Evolutionary conservation across 1,140 invertebrate genomes (phyloP).

Genomic region (Anastrepha obliqua): DNA sequence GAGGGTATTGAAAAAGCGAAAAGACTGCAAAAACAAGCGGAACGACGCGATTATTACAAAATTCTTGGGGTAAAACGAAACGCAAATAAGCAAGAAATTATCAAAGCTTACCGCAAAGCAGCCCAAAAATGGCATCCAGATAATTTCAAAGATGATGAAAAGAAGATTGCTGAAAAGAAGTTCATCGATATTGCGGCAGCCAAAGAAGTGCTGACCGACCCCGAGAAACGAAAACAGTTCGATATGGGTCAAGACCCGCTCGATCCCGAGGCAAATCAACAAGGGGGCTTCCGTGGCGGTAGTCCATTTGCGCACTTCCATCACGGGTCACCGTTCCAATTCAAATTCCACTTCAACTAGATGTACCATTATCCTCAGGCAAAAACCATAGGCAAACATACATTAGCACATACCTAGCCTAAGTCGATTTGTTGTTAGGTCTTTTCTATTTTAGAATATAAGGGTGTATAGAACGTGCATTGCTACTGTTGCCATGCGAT

Average conservation of each 20-base stretch:
- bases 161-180: conserved; percentile 96
- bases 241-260: conserved; percentile 97
- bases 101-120: conserved; percentile 97
- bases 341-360: conserved; percentile 96
- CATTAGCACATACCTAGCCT: conserved; percentile 53
- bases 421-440: conserved; percentile 40
- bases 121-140: conserved; percentile 99
- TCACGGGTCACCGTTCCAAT: conserved; percentile 91
- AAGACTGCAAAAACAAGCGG: conserved; percentile 94
- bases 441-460: conserved; percentile 1
- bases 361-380: conserved; percentile 3
- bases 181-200: conserved; percentile 99
- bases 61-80: conserved; percentile 87
- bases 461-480: background rate
- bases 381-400: background rate
- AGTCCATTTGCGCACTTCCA: conserved; percentile 94
- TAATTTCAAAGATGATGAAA: conserved; percentile 93
- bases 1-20: conserved; percentile 93
- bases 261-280: conserved; percentile 90
- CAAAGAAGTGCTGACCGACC: conserved; percentile 93
- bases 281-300: conserved; percentile 79
- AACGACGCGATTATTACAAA: conserved; percentile 98
- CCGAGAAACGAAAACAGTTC: conserved; percentile 94
- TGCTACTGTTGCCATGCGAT: conserved; percentile 27
- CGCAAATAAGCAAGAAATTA: conserved; percentile 94